Evolutionary conservation across 2,797 vertebrate species (phyloP), one percentile per base, ranked within the genome.

Genomic region (Scleropages formosus): DNA sequence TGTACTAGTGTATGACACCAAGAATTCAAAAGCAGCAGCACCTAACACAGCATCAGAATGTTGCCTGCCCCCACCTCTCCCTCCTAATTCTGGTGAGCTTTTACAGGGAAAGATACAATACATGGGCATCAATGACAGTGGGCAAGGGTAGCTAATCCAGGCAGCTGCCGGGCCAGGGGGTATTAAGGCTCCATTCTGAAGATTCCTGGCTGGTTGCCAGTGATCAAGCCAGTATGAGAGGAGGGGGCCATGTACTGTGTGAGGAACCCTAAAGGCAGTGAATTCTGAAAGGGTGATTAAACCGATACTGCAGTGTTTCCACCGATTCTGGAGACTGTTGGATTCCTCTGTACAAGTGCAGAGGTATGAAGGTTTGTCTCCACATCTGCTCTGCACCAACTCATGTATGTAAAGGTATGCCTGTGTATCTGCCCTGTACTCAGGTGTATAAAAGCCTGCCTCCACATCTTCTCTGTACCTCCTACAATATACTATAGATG

Each of bases 111-210:
- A 80, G 79, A 84, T 82, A 83, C 84, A 87, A 87, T 85, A 82
- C 84, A 83, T 80, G 79, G 82, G 79, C 81, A 65, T 82, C 83
- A 87, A 80, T 87, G 84, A 85, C 83, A 80, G 82, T 78, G 72
- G 79, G 82, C 78, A 85, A 80, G 83, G 83, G 80, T 81, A 82
- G 82, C 80, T 87, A 85, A 87, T 87, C 86, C 86, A 75, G 82
- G 83, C 86, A 87, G 84, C 86, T 87, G 86, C 85, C 83, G 82
- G 74, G 74, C 4, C 58, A 26, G 68, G 16, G 82, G 85, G 84
- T 80, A 84, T 85, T 86, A 86, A 87, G 77, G 82, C 82, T 81
- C 80, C 86, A 85, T 86, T 85, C 86, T 84, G 81, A 78, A 80
- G 80, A 86, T 87, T 86, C 78, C 75, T 87, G 86, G 84, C 77